Evolutionary conservation across 64 coral and sea anemone species (phyloP), one percentile per base, ranked within the genome.

Genomic region (Montipora capricornis): DNA sequence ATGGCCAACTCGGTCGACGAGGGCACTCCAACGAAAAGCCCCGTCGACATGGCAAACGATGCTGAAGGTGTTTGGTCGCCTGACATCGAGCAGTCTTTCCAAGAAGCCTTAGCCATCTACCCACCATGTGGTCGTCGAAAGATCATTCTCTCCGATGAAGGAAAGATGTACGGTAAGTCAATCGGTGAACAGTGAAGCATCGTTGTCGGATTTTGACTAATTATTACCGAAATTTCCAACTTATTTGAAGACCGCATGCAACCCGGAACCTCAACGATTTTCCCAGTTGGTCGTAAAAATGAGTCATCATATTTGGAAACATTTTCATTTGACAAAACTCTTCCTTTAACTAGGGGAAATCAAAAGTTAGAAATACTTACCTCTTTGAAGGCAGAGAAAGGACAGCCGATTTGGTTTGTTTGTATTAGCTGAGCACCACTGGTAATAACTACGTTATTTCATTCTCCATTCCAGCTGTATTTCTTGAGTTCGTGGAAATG

Each of bases 41-140:
- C 98, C 88, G 95, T 89, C 61, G 98, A 99, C 79, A 99, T 99
- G 98, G 98, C 98, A 5, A 99, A 93, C 64, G 98, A 99, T 99
- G 98, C 98, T 82, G 98, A 99, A 94, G 98, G 98, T 85, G 98
- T 99, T 94, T 99, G 98, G 98, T 96, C 94, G 82, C 98, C 98
- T 68, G 98, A 99, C 84, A 99, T 99, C 55, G 98, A 99, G 68
- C 98, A 99, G 26, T 96, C 95, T 49, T 99, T 99, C 79, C 98
- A 99, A 92, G 98, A 99, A 50, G 98, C 98, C 71, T 79, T 99
- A 58, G 98, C 98, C 3, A 99, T 99, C 81, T 99, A 99, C 70
- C 98, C 98, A 47, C 98, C 98, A 26, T 99, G 98, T 96, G 98
- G 98, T 64, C 80, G 98, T 76, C 76, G 98, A 50, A 99, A 99